Base-by-base conservation (phyloP, 2,888 invertebrate genomes). In the Drosophila setosimentum region DNA sequence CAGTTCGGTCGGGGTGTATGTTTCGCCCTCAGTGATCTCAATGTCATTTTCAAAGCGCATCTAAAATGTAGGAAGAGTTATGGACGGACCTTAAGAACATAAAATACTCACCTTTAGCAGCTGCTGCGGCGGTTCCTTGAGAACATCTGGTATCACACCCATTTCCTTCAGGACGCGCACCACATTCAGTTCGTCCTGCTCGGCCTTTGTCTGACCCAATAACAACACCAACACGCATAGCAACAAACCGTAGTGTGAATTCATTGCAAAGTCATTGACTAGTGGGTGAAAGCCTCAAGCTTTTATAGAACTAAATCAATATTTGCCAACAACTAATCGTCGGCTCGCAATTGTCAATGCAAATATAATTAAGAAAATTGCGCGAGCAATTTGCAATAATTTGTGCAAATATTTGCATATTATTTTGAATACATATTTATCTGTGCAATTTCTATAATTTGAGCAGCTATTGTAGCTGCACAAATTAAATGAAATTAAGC, bases 1-100 rank as follows among this genome's bases (percentile, higher is more conserved):
- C 0, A 92, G 78, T 76, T 95, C 94, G 0, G 95, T 96, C 0
- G 96, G 96, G 0, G 96, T 96, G 68, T 97, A 93, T 73, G 94
- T 95, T 82, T 96, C 96, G 27, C 97, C 97, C 65, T 95, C 87
- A 3, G 76, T 88, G 4, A 95, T 95, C n/a, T 91, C 92, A 0
- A 94, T 92, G 2, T 94, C 94, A 7, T 83, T 86, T 0, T 78
- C 84, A 45, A 76, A 91, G 32, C 37, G 78, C 18, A 90, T 24
- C 91, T 91, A 6, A 10, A 68, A 21, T 16, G 10, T 5, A 7
- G n/a, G 0, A 1, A 40, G 18, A 27, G 16, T 24, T 33, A 3
- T 30, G 33, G 24, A 13, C 6, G 11, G 4, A 0, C 11, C 40
- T 2, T 13, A 2, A 0, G 0, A 18, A 4, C 37, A 13, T 30